phyloP scores from a whole-genome alignment of 2,888 invertebrate genomes.

The Tenthredo livida region DNA sequence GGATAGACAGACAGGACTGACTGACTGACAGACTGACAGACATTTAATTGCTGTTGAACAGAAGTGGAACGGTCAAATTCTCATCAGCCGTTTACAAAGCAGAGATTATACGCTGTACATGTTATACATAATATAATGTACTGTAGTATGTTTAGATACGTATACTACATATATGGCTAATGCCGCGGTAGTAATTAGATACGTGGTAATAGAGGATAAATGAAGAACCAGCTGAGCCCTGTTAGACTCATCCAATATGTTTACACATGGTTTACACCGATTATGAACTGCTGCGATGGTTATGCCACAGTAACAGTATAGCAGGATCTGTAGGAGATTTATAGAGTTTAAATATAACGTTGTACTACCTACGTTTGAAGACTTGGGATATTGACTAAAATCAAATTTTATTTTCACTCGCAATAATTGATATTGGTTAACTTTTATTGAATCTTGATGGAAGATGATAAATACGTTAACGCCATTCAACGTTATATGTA shows the following conservation, averaged over 20 bases:
- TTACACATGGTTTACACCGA: neutral
- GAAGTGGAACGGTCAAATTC: slow-evolving; percentile 22
- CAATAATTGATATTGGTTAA: neutral
- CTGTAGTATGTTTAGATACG: too few relatives aligned
- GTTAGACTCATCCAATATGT: too few relatives aligned
- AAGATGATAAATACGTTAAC: neutral
- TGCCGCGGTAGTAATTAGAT: neutral
- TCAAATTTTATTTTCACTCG: too few relatives aligned
- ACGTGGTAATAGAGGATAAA: neutral
- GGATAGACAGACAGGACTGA: neutral
- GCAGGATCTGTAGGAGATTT: neutral
- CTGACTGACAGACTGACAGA: neutral
- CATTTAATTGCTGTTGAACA: slow-evolving; percentile 6
- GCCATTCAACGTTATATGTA: neutral
- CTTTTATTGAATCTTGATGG: neutral
- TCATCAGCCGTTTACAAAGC: neutral
- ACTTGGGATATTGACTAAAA: too few relatives aligned
- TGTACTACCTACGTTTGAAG: too few relatives aligned
- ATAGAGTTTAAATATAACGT: neutral
- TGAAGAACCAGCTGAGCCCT: too few relatives aligned
- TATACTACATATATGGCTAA: neutral
- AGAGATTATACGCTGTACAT: neutral
- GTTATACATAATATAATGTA: neutral
- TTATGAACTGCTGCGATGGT: neutral
- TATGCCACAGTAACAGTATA: neutral